Conservation (phyloP, 2,113 vertebrate genomes). For the Malurus alboscapulatus region DNA sequence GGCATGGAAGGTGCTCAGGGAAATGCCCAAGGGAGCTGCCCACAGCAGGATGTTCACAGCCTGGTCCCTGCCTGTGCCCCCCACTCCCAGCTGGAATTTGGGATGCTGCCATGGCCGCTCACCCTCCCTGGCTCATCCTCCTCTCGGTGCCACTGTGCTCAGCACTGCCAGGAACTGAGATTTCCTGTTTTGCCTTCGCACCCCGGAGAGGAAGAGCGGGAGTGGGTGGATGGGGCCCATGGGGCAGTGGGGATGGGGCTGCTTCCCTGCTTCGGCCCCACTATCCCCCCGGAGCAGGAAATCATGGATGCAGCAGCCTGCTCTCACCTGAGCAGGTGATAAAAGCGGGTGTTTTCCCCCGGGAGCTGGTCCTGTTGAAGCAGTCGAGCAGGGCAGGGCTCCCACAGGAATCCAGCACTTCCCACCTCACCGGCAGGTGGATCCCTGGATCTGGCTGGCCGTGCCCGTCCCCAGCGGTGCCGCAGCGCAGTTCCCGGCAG, state of each 20-base stretch:
- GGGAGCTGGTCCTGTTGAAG: neutral
- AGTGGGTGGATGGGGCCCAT: neutral
- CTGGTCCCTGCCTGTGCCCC: neutral
- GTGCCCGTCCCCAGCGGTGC: rapidly evolving
- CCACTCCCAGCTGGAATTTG: neutral
- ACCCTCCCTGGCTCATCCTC: neutral
- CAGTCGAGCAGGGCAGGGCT: neutral
- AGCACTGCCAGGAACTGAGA: neutral
- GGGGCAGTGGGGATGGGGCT: neutral
- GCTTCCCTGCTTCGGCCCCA: rapidly evolving
- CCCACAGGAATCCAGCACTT: neutral
- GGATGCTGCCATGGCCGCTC: neutral
- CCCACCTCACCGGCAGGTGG: conserved; percentile 38
- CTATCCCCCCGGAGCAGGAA: neutral
- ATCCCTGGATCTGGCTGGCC: rapidly evolving
- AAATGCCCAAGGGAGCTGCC: neutral
- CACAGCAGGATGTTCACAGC: neutral
- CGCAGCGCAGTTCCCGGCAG: conserved; percentile 39
- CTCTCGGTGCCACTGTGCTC: rapidly evolving
- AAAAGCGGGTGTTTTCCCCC: rapidly evolving
- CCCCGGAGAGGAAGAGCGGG: neutral
- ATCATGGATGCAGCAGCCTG: rapidly evolving
- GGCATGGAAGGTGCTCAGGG: neutral
- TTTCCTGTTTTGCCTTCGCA: neutral
- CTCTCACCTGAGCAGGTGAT: conserved; percentile 69